Percentiles rank a stretch among this genome's conserved stretches.
Conservation (phyloP, 2,113 vertebrate species). For the Ramphastos sulfuratus region DNA sequence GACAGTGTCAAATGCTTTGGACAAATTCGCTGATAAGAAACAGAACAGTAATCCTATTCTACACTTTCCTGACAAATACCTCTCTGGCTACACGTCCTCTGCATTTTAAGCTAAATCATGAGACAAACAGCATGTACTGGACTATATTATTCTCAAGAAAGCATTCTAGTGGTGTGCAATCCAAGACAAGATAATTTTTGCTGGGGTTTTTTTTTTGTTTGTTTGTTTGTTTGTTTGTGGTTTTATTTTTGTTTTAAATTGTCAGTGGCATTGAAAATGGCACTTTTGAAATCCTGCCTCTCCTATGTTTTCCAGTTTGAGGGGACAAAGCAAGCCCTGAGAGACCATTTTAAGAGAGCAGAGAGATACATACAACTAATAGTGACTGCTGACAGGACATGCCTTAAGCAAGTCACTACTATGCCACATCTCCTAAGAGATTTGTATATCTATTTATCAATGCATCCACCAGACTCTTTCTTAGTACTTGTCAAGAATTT, state of each 20-base stretch:
- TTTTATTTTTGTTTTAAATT: neutral
- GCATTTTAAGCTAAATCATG: neutral
- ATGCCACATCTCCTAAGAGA: neutral
- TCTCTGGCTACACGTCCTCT: neutral
- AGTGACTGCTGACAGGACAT: rapidly evolving
- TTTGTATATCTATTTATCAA: neutral
- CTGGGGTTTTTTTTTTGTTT: neutral
- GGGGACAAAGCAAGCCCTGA: neutral
- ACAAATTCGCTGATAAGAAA: neutral
- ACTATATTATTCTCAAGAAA: neutral
- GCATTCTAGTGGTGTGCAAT: neutral
- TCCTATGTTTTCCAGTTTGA: neutral
- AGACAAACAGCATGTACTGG: neutral
- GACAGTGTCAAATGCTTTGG: neutral
- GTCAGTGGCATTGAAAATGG: neutral
- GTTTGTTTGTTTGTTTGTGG: neutral
- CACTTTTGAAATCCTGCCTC: neutral
- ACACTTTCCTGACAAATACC: neutral
- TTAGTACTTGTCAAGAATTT: neutral
- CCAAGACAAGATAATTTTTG: neutral
- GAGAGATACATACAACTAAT: neutral
- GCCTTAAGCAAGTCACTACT: neutral
- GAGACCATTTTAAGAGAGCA: neutral
- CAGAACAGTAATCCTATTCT: neutral
- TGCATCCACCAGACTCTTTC: neutral